A percentile compares a stretch with the other conserved stretches of the same genome.
Evolutionary conservation across 2,113 vertebrate genomes (phyloP).

Genomic region (Elephantulus edwardii): DNA sequence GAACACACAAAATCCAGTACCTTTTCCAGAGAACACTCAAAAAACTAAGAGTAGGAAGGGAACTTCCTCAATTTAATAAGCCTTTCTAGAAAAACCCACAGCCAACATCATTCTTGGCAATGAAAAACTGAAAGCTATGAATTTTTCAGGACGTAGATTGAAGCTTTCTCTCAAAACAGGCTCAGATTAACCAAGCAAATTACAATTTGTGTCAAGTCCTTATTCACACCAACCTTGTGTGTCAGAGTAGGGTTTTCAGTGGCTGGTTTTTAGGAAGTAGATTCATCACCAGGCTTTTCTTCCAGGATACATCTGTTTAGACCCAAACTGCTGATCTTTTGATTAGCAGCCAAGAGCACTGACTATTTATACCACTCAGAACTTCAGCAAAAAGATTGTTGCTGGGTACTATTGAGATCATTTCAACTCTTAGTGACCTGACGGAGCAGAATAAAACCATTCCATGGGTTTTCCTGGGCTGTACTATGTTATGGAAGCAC

Average conservation of each 20-base stretch:
- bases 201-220: not conserved
- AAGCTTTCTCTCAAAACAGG: conserved; percentile 19
- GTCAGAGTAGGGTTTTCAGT: not conserved
- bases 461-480: not conserved
- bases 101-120: not conserved
- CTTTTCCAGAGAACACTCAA: not conserved
- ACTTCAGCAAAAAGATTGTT: too few relatives aligned
- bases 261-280: too few relatives aligned
- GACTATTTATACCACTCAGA: too few relatives aligned
- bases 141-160: not conserved
- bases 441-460: not conserved
- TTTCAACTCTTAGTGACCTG: not conserved
- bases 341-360: too few relatives aligned
- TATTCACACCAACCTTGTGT: not conserved
- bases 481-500: not conserved
- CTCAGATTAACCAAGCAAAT: conserved; percentile 4
- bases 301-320: too few relatives aligned
- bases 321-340: too few relatives aligned
- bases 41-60: not conserved
- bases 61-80: not conserved
- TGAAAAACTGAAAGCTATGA: not conserved
- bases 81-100: not conserved
- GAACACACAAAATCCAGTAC: not conserved
- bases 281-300: too few relatives aligned
- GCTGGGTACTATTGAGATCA: too few relatives aligned